These are phyloP conservation scores for Taeniopygia guttata DNA, from an alignment of 2,797 vertebrate species.

Conservation along the genomic window DNA sequence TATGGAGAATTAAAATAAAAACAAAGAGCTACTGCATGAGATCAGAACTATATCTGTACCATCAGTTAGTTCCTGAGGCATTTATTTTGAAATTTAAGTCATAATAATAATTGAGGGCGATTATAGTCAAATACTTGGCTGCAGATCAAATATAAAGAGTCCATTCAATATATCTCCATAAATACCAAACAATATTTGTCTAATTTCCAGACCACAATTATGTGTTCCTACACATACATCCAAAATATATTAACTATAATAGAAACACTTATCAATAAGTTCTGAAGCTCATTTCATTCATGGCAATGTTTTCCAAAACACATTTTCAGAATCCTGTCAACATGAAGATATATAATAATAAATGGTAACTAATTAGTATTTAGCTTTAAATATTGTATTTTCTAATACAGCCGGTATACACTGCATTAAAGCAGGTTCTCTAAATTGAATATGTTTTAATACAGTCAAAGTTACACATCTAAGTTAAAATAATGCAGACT, in stretches of 20 bases:
- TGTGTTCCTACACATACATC: not conserved
- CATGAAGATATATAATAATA: not conserved
- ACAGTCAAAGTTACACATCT: not conserved
- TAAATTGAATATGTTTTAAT: not conserved
- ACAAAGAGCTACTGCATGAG: not conserved
- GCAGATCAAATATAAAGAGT: not conserved
- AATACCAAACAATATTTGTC: not conserved
- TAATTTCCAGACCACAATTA: not conserved
- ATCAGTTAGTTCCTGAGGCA: not conserved
- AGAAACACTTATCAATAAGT: not conserved
- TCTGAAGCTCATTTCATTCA: not conserved
- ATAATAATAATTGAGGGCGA: not conserved
- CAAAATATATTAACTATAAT: not conserved
- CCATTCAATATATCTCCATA: not conserved
- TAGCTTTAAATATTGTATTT: not conserved
- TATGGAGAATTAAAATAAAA: not conserved
- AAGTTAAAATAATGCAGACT: not conserved
- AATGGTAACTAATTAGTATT: not conserved
- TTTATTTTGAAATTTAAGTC: not conserved
- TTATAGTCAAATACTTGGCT: not conserved
- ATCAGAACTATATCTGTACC: not conserved
- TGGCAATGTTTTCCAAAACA: not conserved
- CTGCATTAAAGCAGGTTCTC: not conserved
- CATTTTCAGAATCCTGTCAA: not conserved
- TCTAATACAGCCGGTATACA: not conserved